Conservation (phyloP, 2,888 invertebrate genomes). For the Rhagophthalmus giganteus region DNA sequence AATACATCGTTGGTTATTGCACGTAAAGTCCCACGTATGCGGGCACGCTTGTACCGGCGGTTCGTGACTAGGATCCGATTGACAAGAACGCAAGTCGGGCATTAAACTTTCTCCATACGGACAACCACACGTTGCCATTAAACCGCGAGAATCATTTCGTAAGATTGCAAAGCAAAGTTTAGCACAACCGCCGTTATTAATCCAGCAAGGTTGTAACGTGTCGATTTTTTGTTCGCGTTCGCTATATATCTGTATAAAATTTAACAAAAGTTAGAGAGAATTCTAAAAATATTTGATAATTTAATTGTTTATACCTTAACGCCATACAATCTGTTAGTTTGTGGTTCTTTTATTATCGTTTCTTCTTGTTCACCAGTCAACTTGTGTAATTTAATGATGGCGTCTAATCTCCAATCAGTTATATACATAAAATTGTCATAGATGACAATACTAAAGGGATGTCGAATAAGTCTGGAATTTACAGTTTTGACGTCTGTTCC, state of each 20-base stretch:
- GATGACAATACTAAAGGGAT: conserved; percentile 91
- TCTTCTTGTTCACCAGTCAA: conserved; percentile 85
- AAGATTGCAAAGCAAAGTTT: conserved; percentile 95
- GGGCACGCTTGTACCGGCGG: conserved; percentile 88
- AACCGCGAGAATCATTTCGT: conserved; percentile 59
- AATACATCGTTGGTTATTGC: conserved; percentile 88
- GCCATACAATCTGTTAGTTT: conserved; percentile 87
- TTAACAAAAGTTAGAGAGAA: too few species aligned
- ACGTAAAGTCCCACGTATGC: conserved; percentile 91
- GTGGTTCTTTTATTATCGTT: conserved; percentile 84
- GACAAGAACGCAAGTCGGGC: conserved; percentile 71
- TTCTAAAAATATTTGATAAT: too few species aligned
- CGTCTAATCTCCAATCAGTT: conserved; percentile 95
- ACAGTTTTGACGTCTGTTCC: conserved; percentile 90
- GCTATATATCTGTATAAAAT: conserved; percentile 74
- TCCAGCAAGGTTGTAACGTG: conserved; percentile 76
- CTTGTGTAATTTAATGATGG: conserved; percentile 89
- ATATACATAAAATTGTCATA: conserved; percentile 92
- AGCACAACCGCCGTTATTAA: conserved; percentile 87
- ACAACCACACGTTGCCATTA: conserved; percentile 82
- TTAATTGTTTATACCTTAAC: too few species aligned
- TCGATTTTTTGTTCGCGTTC: conserved; percentile 72
- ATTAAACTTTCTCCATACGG: conserved; percentile 87
- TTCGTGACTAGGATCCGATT: conserved; percentile 80
- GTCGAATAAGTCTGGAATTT: conserved; percentile 80